Conservation (phyloP, 2,797 vertebrate genomes). For the Cossypha dichroa region DNA sequence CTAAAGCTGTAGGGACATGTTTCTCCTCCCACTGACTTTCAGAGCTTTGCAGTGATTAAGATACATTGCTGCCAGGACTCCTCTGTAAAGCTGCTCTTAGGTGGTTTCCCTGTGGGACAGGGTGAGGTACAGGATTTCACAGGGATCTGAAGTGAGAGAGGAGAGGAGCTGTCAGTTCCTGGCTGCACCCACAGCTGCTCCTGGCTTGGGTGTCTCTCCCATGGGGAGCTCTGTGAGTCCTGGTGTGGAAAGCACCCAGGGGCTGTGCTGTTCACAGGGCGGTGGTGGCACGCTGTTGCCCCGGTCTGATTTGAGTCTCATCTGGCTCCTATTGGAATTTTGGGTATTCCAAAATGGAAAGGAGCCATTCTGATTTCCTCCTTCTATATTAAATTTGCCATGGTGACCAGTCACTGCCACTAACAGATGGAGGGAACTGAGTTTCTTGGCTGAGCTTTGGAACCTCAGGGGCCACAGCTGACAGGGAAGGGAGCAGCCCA, state of each 20-base stretch:
- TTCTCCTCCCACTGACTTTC: slow-evolving; percentile 25
- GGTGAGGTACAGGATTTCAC: neutral
- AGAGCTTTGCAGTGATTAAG: neutral
- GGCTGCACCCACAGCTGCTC: neutral
- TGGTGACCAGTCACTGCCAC: neutral
- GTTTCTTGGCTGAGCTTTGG: neutral
- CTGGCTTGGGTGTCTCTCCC: fast-evolving
- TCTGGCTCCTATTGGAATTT: neutral
- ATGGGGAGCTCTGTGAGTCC: neutral
- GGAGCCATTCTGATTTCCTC: neutral
- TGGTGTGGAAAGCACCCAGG: neutral
- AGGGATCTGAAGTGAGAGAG: neutral
- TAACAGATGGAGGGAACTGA: neutral
- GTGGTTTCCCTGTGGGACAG: slow-evolving; percentile 21
- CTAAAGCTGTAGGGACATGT: slow-evolving; percentile 22
- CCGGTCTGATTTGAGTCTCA: neutral
- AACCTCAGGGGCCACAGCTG: neutral
- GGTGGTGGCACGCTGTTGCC: neutral
- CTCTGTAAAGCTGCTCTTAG: neutral
- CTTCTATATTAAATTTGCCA: neutral
- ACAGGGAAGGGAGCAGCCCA: neutral
- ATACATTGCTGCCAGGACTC: neutral
- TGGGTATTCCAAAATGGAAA: neutral
- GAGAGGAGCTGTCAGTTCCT: neutral
- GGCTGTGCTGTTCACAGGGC: neutral